These are phyloP conservation scores for Micromesistius poutassou DNA, from an alignment of 2,797 vertebrate genomes.

Conservation along the genomic window DNA sequence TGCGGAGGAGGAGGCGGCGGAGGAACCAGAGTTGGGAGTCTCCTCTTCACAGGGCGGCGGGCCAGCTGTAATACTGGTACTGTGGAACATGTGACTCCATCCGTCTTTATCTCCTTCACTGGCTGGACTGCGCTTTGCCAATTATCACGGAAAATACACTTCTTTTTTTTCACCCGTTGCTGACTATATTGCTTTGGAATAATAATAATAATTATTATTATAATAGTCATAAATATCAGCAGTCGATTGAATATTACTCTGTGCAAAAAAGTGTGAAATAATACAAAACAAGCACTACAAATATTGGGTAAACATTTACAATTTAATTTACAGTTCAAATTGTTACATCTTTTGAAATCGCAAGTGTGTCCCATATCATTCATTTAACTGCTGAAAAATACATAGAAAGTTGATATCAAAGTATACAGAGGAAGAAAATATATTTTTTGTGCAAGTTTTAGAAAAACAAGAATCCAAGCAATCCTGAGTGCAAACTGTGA, in stretches of 20 bases:
- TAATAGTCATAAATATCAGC: background rate
- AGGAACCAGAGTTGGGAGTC: background rate
- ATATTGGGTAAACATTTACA: background rate
- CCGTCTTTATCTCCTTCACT: no score
- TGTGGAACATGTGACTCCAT: background rate
- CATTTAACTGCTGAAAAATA: background rate
- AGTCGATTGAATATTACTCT: background rate
- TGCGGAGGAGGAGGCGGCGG: background rate
- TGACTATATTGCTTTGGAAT: background rate
- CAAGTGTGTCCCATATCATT: background rate
- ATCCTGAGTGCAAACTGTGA: slow-evolving; percentile 43
- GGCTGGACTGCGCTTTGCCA: no score
- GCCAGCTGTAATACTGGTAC: background rate
- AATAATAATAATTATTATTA: background rate
- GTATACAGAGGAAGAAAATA: slow-evolving; percentile 24
- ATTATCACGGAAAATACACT: no score
- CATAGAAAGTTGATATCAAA: slow-evolving; percentile 19
- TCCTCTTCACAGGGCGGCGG: background rate
- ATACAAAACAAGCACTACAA: background rate
- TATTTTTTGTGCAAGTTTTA: slow-evolving; percentile 6
- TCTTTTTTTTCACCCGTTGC: background rate
- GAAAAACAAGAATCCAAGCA: slow-evolving; percentile 8
- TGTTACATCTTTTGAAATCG: background rate
- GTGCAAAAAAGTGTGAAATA: background rate
- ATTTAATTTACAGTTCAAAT: slow-evolving; percentile 4